Conservation (phyloP, 1,140 invertebrate species). For the Bombus terrestris region DNA sequence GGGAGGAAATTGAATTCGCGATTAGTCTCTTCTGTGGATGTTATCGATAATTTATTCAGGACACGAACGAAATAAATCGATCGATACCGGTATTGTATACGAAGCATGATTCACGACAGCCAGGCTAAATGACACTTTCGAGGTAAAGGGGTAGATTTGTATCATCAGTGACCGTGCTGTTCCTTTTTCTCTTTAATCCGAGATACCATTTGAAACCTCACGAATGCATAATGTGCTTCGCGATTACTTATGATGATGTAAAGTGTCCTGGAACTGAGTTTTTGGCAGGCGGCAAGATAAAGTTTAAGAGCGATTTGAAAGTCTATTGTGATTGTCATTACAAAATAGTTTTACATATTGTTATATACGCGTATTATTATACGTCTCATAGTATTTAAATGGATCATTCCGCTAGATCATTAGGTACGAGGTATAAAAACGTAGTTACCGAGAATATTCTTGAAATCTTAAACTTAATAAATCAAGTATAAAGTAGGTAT, state of each 20-base stretch:
- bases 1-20: neutral
- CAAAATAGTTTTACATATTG: too few relatives aligned
- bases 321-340: neutral
- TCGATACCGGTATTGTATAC: neutral
- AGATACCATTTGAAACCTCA: neutral
- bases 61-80: conserved; percentile 36
- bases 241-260: neutral
- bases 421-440: neutral
- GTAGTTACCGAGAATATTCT: neutral
- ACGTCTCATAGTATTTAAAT: neutral
- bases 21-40: neutral
- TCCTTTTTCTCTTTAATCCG: neutral
- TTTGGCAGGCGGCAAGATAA: neutral
- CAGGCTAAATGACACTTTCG: conserved; percentile 9
- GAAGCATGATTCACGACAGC: conserved; percentile 11
- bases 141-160: conserved; percentile 21
- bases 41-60: conserved; percentile 17
- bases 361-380: neutral
- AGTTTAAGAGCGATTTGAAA: neutral
- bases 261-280: neutral
- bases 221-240: neutral
- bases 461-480: neutral
- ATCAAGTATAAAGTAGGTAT: too few relatives aligned
- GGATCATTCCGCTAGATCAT: neutral
- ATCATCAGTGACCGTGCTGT: neutral